Conservation (phyloP, 2,888 invertebrate genomes). For the Hydraecia micacea region DNA sequence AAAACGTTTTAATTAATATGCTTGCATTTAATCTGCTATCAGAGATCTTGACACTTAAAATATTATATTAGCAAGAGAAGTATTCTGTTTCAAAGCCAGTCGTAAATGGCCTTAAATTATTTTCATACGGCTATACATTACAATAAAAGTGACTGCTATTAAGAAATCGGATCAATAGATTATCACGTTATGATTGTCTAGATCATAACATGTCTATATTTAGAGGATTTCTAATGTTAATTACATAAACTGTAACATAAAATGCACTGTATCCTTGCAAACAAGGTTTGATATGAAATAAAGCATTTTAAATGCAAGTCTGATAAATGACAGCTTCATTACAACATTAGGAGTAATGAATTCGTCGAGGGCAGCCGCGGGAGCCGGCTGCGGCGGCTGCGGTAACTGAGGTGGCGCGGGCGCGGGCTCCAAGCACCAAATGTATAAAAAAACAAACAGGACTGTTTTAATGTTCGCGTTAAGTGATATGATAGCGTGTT, state of each 20-base stretch:
- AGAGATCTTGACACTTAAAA: slow-evolving; percentile 10
- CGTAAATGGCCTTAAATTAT: neutral
- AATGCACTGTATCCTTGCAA: slow-evolving; percentile 1
- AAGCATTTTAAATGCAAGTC: slow-evolving; percentile 21
- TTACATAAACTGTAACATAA: neutral
- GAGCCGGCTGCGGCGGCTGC: neutral
- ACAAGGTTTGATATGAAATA: slow-evolving; percentile 34
- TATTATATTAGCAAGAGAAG: neutral
- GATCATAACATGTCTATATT: neutral
- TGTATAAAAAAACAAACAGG: slow-evolving; percentile 65
- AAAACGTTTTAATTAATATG: slow-evolving; percentile 7
- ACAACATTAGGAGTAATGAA: slow-evolving; percentile 53
- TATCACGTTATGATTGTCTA: neutral
- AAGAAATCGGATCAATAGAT: slow-evolving; percentile 4
- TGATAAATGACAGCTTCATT: slow-evolving; percentile 45
- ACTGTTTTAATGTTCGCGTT: slow-evolving; percentile 66
- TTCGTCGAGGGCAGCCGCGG: slow-evolving; percentile 12
- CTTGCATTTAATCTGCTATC: neutral
- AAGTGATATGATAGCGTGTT: slow-evolving; percentile 76
- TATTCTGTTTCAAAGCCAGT: neutral
- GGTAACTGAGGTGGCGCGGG: neutral
- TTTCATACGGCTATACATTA: slow-evolving; percentile 3
- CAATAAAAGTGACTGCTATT: slow-evolving; percentile 1
- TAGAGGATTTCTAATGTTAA: neutral
- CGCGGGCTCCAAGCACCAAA: slow-evolving; percentile 38